Conservation (phyloP, 2,888 invertebrate species). For the Kryphioiulus occultus region DNA sequence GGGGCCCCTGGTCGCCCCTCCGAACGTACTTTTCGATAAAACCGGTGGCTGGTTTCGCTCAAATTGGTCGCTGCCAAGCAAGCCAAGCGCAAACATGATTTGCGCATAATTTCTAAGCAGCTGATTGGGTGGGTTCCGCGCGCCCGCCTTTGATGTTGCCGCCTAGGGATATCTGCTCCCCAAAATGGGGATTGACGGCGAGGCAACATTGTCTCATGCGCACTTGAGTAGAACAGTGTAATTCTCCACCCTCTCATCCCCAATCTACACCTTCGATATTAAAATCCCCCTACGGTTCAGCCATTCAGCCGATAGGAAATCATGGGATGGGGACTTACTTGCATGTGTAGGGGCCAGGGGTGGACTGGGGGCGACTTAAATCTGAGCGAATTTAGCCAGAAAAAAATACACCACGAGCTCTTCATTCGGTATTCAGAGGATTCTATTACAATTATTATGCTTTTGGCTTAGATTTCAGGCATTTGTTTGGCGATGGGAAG, state of each 20-base stretch:
- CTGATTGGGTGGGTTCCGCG: constrained; percentile 50
- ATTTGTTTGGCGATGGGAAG: constrained; percentile 9
- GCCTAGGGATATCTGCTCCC: constrained; percentile 49
- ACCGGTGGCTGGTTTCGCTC: constrained; percentile 47
- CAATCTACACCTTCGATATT: constrained; percentile 35
- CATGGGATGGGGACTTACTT: neutral
- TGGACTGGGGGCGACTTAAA: neutral
- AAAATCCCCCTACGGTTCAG: constrained; percentile 24
- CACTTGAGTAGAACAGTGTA: constrained; percentile 46
- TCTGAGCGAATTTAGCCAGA: neutral
- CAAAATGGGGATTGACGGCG: constrained; percentile 25
- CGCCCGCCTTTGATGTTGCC: constrained; percentile 49
- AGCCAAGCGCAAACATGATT: constrained; percentile 53
- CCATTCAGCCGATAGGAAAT: constrained; percentile 1
- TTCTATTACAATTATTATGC: constrained; percentile 40
- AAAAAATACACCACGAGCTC: neutral
- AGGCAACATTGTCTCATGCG: constrained; percentile 49
- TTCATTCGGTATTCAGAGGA: constrained; percentile 7
- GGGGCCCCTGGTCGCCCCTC: neutral
- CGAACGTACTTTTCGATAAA: constrained; percentile 12
- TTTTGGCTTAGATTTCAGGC: constrained; percentile 12
- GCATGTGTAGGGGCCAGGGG: neutral
- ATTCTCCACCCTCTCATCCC: constrained; percentile 30
- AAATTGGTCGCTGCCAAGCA: constrained; percentile 50
- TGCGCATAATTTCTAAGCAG: constrained; percentile 52